Evolutionary conservation across 2,113 vertebrate genomes (phyloP).

Genomic region (Megaptera novaeangliae): DNA sequence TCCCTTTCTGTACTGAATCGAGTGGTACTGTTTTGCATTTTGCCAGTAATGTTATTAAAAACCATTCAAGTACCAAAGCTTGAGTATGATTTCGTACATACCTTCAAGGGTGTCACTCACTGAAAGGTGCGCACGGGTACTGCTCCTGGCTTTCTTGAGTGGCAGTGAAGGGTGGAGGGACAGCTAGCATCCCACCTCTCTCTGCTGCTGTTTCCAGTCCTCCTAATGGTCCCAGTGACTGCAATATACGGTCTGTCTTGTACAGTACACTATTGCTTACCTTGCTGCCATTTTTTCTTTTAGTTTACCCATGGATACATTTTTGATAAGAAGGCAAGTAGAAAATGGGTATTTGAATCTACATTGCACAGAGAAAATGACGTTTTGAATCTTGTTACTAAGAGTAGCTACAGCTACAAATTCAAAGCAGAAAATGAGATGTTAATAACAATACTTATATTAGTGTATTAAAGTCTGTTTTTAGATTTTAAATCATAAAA

Average conservation of each 20-base stretch:
- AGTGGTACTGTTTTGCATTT: not conserved
- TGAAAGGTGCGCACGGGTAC: not conserved
- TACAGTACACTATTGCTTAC: not conserved
- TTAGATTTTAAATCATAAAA: slow-evolving; percentile 20
- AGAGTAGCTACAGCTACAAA: not conserved
- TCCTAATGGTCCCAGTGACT: not conserved
- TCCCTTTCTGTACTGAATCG: not conserved
- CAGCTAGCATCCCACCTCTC: not conserved
- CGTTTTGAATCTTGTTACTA: not conserved
- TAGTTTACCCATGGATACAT: not conserved
- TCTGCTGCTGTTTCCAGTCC: not conserved
- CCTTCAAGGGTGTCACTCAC: not conserved
- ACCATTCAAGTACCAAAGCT: not conserved
- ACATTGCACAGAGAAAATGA: not conserved
- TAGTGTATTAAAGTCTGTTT: not conserved
- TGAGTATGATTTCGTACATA: not conserved
- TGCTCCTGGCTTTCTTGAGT: not conserved
- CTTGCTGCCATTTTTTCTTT: not conserved
- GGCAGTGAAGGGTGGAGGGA: not conserved
- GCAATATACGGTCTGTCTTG: not conserved
- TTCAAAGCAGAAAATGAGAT: not conserved
- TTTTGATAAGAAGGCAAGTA: not conserved
- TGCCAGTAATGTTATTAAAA: not conserved
- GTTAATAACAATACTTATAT: not conserved
- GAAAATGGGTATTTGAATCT: not conserved